Base-by-base conservation (phyloP, 2,888 invertebrate species). In the Rotaria macrura region DNA sequence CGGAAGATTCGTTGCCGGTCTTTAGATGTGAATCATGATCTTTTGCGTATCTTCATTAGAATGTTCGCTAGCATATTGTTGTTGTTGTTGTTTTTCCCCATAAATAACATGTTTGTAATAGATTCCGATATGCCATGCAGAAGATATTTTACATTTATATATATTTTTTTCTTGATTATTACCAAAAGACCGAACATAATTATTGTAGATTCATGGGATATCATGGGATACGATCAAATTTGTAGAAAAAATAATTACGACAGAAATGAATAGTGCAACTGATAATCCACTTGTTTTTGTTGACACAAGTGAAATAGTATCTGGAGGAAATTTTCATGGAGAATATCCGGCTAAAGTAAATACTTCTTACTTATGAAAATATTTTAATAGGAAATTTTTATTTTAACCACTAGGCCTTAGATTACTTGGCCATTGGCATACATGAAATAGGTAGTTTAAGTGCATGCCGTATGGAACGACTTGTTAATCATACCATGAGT, bases 281-380 rank as follows among this genome's bases (percentile, higher is more conserved):
- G 93, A 93, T 89, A 93, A 93, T 89, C 93, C 93, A 86, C 90
- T 91, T 89, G 90, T 91, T 12, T 90, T 91, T 88, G 89, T 89
- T 17, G 91, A 91, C 7, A 87, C 88, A n/a, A 92, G 92, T 55
- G 93, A 93, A 89, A 93, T 93, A 83, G 92, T 94, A 86, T 93
- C 93, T 9, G 93, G 93, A 10, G 94, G 93, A 79, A 94, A 94
- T 89, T 94, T 94, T 89, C 94, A 94, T 88, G 94, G 93, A 12
- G 94, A 94, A 90, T 94, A 94, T 89, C 93, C 93, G 7, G 93
- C 93, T 20, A 94, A 94, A 90, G 92, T 79, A 43, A 4, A n/a
- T 52, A 4, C 0, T 29, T 14, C 86, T 87, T n/a, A n/a, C n/a
- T n/a, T n/a, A n/a, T n/a, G n/a, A n/a, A n/a, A n/a, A n/a, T n/a